Evolutionary conservation across 2,797 vertebrate genomes (phyloP).

Genomic region (Danio aesculapii): DNA sequence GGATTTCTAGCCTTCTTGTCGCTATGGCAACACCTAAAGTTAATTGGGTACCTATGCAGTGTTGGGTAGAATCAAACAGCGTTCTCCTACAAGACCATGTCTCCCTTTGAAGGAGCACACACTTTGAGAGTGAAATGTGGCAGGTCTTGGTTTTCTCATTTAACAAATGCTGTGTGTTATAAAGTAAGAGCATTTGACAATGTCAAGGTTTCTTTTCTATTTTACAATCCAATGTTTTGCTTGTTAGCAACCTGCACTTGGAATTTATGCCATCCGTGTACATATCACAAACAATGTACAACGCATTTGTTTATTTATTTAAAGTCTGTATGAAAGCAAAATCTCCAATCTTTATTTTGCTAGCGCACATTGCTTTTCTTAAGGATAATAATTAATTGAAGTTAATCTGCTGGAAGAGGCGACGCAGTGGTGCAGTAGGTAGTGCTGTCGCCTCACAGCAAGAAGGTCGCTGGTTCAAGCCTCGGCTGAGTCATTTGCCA

Average conservation of each 20-base stretch:
- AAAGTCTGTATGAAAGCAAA: too few species aligned
- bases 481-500: too few species aligned
- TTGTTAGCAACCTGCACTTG: neutral
- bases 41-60: constrained; percentile 47
- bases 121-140: constrained; percentile 23
- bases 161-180: neutral
- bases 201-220: neutral
- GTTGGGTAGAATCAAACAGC: constrained; percentile 36
- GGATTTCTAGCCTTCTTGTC: constrained; percentile 43
- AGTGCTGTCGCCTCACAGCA: too few species aligned
- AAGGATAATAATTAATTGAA: too few species aligned
- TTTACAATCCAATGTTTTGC: neutral
- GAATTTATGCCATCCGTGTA: neutral
- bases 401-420: too few species aligned
- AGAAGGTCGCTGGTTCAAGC: too few species aligned
- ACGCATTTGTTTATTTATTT: neutral
- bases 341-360: too few species aligned
- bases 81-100: constrained; percentile 14
- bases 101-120: constrained; percentile 38
- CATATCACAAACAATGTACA: neutral
- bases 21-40: constrained; percentile 56
- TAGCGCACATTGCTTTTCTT: too few species aligned
- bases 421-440: too few species aligned
- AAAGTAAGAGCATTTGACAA: constrained; percentile 3
- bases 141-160: neutral